Evolutionary conservation across 2,888 invertebrate species (phyloP), one percentile per base, ranked within the genome.

Genomic region (Aphidius colemani): DNA sequence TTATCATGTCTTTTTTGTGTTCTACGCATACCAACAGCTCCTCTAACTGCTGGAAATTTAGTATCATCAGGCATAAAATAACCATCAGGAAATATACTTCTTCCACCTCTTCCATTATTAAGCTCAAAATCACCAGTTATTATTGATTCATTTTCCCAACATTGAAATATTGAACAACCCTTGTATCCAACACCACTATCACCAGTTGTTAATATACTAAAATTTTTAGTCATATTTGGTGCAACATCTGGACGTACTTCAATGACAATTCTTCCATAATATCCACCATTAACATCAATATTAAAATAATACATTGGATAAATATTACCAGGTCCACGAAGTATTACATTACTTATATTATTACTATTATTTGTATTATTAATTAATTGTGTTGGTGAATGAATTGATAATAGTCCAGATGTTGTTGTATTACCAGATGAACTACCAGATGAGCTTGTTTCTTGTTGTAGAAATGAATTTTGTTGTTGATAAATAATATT

Each of bases 41-140:
- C 93, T 50, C 92, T 85, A 11, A 89, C 87, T 7, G 92, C 90
- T 69, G 88, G 85, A 75, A 93, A 86, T 75, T 90, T 90, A 30
- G 92, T 92, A 75, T 92, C 91, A 80, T 93, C 93, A 45, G 92
- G 92, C 87, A 91, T 88, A 80, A 93, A 92, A 80, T 88, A 90
- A 41, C 89, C 88, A 71, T 91, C 91, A 75, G 91, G 90, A 82
- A 89, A 91, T 67, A 90, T 90, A 57, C 90, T 89, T 61, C 90
- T 86, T 0, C 93, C 93, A 13, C 93, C 92, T 59, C 92, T 87
- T 0, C 93, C 93, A 79, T 91, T 92, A 81, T 93, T 92, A 71
- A 89, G 82, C 80, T 93, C 92, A 80, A 91, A 92, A 81, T 93
- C 93, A 18, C 92, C 92, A 11, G 90, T 90, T 71, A 92, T 91